Evolutionary conservation across 2,888 invertebrate species (phyloP).

Genomic region (Taphrorychus bicolor): DNA sequence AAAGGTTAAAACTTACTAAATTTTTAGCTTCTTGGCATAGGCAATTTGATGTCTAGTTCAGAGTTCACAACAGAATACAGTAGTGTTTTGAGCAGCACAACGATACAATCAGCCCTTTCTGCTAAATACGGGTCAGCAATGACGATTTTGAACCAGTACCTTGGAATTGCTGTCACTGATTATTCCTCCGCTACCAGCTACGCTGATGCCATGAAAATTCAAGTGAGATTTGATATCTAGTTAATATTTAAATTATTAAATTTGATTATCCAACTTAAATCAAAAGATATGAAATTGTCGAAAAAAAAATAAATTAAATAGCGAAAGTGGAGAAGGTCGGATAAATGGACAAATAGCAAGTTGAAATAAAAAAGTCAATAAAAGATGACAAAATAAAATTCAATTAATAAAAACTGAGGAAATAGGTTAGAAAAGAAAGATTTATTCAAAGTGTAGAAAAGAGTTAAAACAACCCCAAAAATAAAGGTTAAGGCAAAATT

Average conservation of each 20-base stretch:
- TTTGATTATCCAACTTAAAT: no score
- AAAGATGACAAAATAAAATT: no score
- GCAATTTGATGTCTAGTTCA: not conserved
- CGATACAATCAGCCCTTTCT: not conserved
- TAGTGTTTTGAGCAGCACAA: not conserved
- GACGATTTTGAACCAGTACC: constrained; percentile 4
- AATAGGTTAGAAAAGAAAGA: no score
- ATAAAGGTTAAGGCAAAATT: not conserved
- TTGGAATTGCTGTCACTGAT: not conserved
- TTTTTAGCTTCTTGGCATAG: not conserved
- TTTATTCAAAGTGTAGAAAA: no score
- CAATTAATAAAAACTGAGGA: no score
- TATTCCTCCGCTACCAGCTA: not conserved
- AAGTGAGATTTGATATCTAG: constrained; percentile 30
- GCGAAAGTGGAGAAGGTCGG: no score
- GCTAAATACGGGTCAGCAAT: not conserved
- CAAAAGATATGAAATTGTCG: no score
- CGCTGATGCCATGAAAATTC: constrained; percentile 56
- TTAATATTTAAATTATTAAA: no score
- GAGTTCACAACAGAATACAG: not conserved
- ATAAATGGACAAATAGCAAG: no score
- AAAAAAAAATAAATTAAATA: no score
- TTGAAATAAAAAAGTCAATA: no score
- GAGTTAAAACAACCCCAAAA: not conserved
- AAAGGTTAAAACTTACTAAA: no score